phyloP scores from a whole-genome alignment of 2,797 vertebrate genomes.

The Helostoma temminkii region DNA sequence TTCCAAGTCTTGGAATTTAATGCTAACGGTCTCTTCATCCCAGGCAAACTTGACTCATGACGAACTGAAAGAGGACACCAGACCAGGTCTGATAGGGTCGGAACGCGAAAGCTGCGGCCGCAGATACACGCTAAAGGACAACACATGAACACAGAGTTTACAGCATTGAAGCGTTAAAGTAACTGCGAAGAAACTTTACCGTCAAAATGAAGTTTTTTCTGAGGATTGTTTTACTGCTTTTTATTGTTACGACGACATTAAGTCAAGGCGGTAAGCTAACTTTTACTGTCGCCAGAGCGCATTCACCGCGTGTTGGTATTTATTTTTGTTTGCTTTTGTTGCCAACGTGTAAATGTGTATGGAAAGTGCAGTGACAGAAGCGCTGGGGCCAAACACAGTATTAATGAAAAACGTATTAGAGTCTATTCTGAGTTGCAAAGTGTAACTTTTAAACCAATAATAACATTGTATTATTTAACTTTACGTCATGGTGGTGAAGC shows the following conservation, averaged over 20 bases:
- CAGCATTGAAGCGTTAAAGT: not conserved
- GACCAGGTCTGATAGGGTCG: not conserved
- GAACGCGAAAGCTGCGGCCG: not conserved
- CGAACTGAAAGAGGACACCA: slow-evolving; percentile 33
- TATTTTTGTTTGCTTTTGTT: too few relatives aligned
- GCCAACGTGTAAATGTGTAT: too few relatives aligned
- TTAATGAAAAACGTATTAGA: too few relatives aligned
- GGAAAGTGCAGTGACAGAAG: too few relatives aligned
- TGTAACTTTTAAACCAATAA: too few relatives aligned
- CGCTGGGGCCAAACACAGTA: too few relatives aligned
- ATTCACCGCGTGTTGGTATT: too few relatives aligned
- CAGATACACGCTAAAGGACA: not conserved
- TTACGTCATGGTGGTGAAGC: too few relatives aligned
- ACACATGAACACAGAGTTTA: not conserved
- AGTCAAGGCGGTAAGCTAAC: slow-evolving; percentile 37
- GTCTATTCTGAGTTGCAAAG: too few relatives aligned
- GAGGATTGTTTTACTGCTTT: slow-evolving; percentile 21
- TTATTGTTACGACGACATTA: slow-evolving; percentile 39
- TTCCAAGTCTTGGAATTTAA: too few relatives aligned
- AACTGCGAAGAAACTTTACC: not conserved
- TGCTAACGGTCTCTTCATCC: not conserved
- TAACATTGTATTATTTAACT: too few relatives aligned
- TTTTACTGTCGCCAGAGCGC: too few relatives aligned
- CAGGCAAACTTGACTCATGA: slow-evolving; percentile 22
- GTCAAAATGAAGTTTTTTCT: slow-evolving; percentile 51